These are phyloP conservation scores for Stenchaetothrips biformis DNA, from an alignment of 2,888 invertebrate genomes.

Conservation along the genomic window DNA sequence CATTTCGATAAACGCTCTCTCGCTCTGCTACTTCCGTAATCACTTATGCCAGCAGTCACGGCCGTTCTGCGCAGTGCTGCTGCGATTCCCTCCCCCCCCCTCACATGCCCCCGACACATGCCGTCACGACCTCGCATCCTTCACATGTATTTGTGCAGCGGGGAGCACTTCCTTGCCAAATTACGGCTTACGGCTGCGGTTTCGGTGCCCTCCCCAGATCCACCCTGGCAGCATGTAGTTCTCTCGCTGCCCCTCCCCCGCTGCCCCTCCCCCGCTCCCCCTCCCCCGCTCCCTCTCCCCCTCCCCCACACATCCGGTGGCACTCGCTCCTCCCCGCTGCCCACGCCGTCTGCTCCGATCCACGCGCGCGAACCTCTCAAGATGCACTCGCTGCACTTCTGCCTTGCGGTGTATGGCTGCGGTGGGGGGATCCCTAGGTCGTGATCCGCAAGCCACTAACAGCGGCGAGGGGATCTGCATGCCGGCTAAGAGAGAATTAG, in stretches of 20 bases:
- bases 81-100: not conserved
- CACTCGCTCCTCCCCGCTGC: too few relatives aligned
- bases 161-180: constrained; percentile 16
- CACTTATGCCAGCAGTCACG: constrained; percentile 22
- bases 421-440: not conserved
- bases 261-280: too few relatives aligned
- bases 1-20: not conserved
- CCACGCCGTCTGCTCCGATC: not conserved
- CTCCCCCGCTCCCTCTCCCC: too few relatives aligned
- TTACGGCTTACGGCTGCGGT: constrained; percentile 9
- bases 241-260: too few relatives aligned
- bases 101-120: not conserved
- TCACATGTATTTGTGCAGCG: constrained; percentile 14
- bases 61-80: not conserved
- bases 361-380: not conserved
- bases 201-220: not conserved
- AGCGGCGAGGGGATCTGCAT: too few relatives aligned
- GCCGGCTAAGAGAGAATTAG: too few relatives aligned
- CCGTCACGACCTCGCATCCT: not conserved
- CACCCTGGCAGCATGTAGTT: too few relatives aligned
- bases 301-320: too few relatives aligned
- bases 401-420: not conserved
- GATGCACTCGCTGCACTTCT: not conserved
- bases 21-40: not conserved
- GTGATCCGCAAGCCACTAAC: not conserved